Evolutionary conservation across 2,888 invertebrate species (phyloP), one percentile per base, ranked within the genome.

Genomic region (Andrena bicolor): DNA sequence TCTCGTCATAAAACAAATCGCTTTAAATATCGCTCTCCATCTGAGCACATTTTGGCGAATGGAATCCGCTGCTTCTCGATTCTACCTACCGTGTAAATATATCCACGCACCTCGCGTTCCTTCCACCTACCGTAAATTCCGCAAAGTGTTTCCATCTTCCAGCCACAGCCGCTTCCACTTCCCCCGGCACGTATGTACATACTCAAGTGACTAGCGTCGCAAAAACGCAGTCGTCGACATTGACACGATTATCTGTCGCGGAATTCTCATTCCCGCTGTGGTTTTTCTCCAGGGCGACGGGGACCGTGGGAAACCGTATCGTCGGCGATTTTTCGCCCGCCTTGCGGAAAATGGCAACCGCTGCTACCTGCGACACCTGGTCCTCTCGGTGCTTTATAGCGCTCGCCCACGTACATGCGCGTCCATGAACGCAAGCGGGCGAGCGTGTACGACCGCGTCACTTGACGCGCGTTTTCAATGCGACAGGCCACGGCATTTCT

Each of bases 401-500:
- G n/a, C 60, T 78, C 90, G 84, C 86, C 77, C 77, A 83, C 88
- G 83, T 85, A 26, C 56, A 13, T 78, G 41, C 26, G 53, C 75
- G 71, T 79, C 80, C 66, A 16, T 41, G 41, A 16, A 5, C 41
- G 41, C 13, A 41, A 41, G 73, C 82, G 61, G 23, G 73, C 84
- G 72, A 30, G 76, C 84, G 72, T 68, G 76, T 79, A 81, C 48
- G 74, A 73, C 82, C 80, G 85, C 84, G 86, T 87, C 90, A 89
- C 90, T 88, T 88, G 90, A 90, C 90, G 90, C 86, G 83, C 86
- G 83, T 89, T 89, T 90, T 90, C 85, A 88, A 86, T 84, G 86
- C 80, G 87, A 85, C 88, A 85, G 83, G 83, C 88, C 83, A 78
- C 83, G 83, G 88, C 75, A 91, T 91, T 91, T 91, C 86, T 90